Evolutionary conservation across 2,888 invertebrate genomes (phyloP).

Genomic region (Anticlea derivata): DNA sequence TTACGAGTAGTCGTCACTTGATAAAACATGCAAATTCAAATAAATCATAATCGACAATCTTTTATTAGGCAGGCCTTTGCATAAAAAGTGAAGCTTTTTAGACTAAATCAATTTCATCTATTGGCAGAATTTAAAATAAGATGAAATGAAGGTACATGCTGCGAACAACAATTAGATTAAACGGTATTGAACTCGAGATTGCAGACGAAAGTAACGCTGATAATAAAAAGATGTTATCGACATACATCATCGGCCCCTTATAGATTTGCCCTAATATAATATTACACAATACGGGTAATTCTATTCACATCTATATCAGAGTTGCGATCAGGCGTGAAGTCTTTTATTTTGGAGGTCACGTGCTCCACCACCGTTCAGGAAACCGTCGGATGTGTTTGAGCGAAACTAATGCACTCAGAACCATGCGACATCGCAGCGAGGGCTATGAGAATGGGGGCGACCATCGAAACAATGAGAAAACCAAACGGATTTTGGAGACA

Average conservation of each 20-base stretch:
- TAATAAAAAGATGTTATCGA: conserved; percentile 40
- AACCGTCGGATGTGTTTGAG: conserved; percentile 76
- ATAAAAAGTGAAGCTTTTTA: conserved; percentile 16
- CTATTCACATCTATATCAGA: conserved; percentile 75
- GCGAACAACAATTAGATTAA: conserved; percentile 14
- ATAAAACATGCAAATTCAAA: conserved; percentile 56
- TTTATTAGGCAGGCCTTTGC: conserved; percentile 11
- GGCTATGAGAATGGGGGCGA: conserved; percentile 46
- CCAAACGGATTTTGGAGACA: conserved; percentile 55
- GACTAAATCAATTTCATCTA: conserved; percentile 5
- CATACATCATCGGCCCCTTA: conserved; percentile 42
- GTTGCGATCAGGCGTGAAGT: conserved; percentile 78
- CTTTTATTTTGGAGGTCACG: conserved; percentile 79
- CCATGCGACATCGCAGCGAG: conserved; percentile 63
- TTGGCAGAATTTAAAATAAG: conserved; percentile 6
- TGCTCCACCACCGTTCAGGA: conserved; percentile 74
- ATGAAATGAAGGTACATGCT: conserved; percentile 10
- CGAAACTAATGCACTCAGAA: conserved; percentile 81
- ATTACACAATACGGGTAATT: conserved; percentile 78
- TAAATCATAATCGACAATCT: conserved; percentile 44
- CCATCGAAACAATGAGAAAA: conserved; percentile 50
- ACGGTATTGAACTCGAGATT: conserved; percentile 9
- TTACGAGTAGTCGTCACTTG: conserved; percentile 55
- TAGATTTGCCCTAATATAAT: conserved; percentile 55
- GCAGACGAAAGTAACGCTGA: conserved; percentile 29